phyloP scores from a whole-genome alignment of 2,888 invertebrate species.

The Halocaridina rubra region DNA sequence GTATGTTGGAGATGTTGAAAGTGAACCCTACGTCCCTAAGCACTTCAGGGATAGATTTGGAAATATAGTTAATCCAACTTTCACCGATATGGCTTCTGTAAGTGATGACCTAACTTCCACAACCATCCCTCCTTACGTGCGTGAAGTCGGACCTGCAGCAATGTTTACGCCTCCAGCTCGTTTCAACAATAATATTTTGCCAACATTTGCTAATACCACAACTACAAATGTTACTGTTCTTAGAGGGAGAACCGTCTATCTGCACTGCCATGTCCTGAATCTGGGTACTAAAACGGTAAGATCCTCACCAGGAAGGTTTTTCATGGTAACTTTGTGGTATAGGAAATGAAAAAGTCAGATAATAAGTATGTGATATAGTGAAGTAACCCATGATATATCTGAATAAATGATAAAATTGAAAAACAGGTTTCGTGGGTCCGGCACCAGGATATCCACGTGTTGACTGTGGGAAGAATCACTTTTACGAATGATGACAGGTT shows the following conservation, averaged over 20 bases:
- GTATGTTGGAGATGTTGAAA: no score
- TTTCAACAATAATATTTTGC: conserved; percentile 35
- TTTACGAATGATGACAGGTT: conserved; percentile 54
- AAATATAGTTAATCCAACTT: no score
- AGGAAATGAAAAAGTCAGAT: no score
- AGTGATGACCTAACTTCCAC: no score
- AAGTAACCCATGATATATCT: not conserved
- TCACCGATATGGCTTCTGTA: no score
- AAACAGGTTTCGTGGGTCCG: conserved; percentile 60
- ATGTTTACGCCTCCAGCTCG: conserved; percentile 41
- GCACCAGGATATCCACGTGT: conserved; percentile 55
- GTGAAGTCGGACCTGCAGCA: conserved; percentile 1
- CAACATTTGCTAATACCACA: conserved; percentile 50
- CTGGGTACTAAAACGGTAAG: conserved; percentile 54
- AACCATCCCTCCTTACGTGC: not conserved
- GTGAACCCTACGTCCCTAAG: no score
- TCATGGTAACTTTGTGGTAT: not conserved
- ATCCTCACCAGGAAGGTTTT: not conserved
- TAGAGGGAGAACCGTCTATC: conserved; percentile 41
- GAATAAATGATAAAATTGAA: not conserved
- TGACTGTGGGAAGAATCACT: conserved; percentile 46
- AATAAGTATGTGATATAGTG: not conserved
- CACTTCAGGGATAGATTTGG: no score
- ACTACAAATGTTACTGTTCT: conserved; percentile 52
- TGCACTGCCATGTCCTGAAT: conserved; percentile 50